Evolutionary conservation across 64 coral and sea anemone species (phyloP).

Genomic region (Dendronephthya gigantea): DNA sequence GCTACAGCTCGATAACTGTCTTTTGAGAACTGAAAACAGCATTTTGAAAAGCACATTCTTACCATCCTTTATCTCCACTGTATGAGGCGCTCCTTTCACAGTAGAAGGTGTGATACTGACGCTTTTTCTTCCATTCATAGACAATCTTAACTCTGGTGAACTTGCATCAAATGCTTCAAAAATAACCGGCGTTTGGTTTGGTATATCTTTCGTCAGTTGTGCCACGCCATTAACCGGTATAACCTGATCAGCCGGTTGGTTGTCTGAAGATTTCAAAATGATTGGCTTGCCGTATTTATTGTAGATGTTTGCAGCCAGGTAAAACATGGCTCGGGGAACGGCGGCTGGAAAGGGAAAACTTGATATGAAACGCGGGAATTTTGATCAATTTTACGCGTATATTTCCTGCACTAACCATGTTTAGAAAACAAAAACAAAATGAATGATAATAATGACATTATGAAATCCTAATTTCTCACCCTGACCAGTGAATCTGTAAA

Average conservation of each 20-base stretch:
- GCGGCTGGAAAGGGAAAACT: neutral
- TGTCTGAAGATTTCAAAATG: slow-evolving; percentile 4
- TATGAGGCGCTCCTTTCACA: neutral
- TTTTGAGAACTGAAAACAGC: no score
- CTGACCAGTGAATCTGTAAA: neutral
- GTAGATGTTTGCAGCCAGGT: neutral
- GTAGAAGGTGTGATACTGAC: neutral
- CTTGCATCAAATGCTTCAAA: slow-evolving; percentile 1
- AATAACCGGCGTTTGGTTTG: neutral
- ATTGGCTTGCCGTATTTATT: neutral
- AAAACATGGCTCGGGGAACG: neutral
- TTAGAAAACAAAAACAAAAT: no score
- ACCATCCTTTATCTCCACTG: neutral
- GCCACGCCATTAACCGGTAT: neutral
- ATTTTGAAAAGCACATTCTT: no score
- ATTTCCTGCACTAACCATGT: no score
- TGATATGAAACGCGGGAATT: no score
- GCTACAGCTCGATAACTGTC: no score
- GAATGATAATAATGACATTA: no score
- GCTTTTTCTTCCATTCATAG: neutral
- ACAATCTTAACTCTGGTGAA: neutral
- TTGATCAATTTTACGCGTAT: no score
- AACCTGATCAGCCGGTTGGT: neutral
- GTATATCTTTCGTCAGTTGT: neutral
- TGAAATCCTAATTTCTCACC: neutral